Conservation (phyloP, 2,797 vertebrate species). For the Lepus oiostolus region DNA sequence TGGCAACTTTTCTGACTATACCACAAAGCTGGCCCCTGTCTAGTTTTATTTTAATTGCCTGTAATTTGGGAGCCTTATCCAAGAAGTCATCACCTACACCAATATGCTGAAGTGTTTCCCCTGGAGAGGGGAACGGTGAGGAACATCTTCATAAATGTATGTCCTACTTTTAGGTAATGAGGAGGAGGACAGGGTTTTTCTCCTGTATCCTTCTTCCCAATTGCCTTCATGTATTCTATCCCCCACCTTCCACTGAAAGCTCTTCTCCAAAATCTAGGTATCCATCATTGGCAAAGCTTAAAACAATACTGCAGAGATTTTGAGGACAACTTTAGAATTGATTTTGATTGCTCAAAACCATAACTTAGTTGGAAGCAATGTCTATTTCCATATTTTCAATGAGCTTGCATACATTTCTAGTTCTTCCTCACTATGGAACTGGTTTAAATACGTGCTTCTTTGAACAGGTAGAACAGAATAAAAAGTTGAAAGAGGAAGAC, state of each 20-base stretch:
- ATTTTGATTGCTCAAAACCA: constrained; percentile 8
- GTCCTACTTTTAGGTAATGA: not conserved
- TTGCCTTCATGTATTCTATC: not conserved
- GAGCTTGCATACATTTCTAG: not conserved
- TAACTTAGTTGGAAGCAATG: not conserved
- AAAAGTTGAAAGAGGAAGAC: not conserved
- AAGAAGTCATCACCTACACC: too few relatives aligned
- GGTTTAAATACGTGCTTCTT: constrained; percentile 1
- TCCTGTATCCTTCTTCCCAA: not conserved
- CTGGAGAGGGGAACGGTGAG: not conserved
- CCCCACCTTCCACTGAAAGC: not conserved
- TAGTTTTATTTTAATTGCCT: too few relatives aligned
- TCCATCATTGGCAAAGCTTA: not conserved
- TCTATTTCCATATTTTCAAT: not conserved
- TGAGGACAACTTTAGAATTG: constrained; percentile 41
- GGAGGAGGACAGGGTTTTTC: not conserved
- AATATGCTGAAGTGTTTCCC: too few relatives aligned
- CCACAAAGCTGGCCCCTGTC: too few relatives aligned
- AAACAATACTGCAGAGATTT: not conserved
- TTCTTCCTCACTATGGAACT: not conserved
- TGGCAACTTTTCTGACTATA: too few relatives aligned
- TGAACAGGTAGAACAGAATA: constrained; percentile 17
- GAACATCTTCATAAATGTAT: not conserved
- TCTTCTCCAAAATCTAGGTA: not conserved
- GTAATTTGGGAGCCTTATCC: too few relatives aligned